Conservation (phyloP, 2,113 vertebrate genomes). For the Castor canadensis region DNA sequence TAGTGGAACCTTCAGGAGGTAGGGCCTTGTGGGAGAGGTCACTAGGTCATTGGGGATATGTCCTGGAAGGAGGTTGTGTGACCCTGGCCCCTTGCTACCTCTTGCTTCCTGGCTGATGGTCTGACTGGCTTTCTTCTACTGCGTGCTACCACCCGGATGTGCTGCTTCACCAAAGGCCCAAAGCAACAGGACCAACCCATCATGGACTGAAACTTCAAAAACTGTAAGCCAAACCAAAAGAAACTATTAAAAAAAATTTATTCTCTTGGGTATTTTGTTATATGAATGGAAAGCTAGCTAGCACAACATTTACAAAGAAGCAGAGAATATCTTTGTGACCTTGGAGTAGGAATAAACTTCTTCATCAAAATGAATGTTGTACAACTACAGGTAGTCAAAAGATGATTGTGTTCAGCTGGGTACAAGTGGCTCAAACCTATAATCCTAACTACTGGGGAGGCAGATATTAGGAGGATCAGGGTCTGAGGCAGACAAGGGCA, state of each 20-base stretch:
- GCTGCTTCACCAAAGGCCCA: not conserved
- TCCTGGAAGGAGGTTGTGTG: not conserved
- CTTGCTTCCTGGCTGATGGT: not conserved
- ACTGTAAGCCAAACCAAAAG: not conserved
- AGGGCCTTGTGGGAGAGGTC: not conserved
- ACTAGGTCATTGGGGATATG: not conserved
- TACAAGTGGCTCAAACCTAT: no score
- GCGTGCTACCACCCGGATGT: no score
- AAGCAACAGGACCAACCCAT: not conserved
- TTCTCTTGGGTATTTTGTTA: not conserved
- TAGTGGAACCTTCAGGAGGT: not conserved
- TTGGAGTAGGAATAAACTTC: not conserved
- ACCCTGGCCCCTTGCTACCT: not conserved
- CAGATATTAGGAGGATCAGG: no score
- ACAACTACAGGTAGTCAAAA: no score
- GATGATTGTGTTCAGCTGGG: no score
- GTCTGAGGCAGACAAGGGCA: no score
- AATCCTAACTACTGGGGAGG: no score
- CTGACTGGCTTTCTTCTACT: not conserved
- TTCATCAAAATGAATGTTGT: not conserved
- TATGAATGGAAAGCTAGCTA: not conserved
- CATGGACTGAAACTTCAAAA: not conserved
- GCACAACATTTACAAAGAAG: not conserved
- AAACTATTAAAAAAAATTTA: no score
- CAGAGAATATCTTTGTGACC: not conserved